Base-by-base conservation (phyloP, 2,797 vertebrate genomes). In the Tokudaia muenninki region DNA sequence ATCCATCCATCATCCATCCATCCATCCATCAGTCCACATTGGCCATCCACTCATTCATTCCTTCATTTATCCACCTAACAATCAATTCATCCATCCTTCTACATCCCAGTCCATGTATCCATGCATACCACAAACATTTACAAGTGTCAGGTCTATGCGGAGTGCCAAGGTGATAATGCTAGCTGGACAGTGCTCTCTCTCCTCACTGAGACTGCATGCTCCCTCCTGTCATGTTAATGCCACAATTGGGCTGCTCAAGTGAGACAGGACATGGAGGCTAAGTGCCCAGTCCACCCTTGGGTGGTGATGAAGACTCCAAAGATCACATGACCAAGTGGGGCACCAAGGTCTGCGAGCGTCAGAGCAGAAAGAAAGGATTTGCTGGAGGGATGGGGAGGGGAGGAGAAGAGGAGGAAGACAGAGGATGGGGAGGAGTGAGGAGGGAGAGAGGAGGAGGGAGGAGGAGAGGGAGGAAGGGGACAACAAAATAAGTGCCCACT, bases 251-350 rank as follows among this genome's bases (percentile, higher is more conserved):
- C 16, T 29, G 22, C 22, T 19, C 82, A 3, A 29, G 31, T 3
- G 1, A 61, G 17, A 14, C 50, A 3, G 44, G 74, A 44, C 55
- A 0, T 1, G 14, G 63, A 63, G 44, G 29, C 24, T 0, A 3
- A 52, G 67, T 29, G 50, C 3, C 87, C 50, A 1, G 22, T 14
- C 50, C 47, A 16, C 59, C 87, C 61, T 72, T 61, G 17, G 1
- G 41, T 9, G 1, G 24, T 10, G 67, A 52, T 12, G 81, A 31
- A 41, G 55, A 2, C 52, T 6, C 26, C 41, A n/a, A 47, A 37
- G 82, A 4, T 0, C 57, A 47, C 26, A 1, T 1, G 37, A 14
- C 17, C 0, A 3, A 14, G 6, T 29, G 24, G 7, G 50, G 22
- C 24, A 47, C 79, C 50, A 55, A 75, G 81, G 47, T 70, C 41